These are phyloP conservation scores for Arge pagana DNA, from an alignment of 2,888 invertebrate genomes.

Conservation along the genomic window DNA sequence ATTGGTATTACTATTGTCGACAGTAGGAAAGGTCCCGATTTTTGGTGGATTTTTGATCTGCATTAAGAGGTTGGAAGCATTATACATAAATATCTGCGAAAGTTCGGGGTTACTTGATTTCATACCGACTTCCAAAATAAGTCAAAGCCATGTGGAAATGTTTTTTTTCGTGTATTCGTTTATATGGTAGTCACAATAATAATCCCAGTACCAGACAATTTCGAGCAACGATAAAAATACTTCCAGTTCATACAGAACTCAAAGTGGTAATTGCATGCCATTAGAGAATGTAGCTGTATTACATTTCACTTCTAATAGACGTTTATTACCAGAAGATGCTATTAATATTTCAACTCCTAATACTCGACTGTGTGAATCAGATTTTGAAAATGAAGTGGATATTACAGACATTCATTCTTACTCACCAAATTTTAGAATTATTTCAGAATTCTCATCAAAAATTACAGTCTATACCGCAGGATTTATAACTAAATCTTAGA, in stretches of 20 bases:
- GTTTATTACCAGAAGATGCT: neutral
- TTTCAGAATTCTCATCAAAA: neutral
- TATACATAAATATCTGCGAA: neutral
- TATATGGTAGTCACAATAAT: neutral
- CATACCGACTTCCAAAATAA: neutral
- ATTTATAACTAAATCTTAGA: neutral
- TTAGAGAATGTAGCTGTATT: constrained; percentile 2
- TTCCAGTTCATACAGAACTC: constrained; percentile 2
- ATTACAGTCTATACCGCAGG: neutral
- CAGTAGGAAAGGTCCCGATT: neutral
- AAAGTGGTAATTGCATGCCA: neutral
- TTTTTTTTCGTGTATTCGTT: constrained; percentile 8
- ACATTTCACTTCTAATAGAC: constrained; percentile 1
- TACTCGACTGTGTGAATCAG: neutral
- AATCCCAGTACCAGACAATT: neutral
- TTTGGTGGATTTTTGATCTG: neutral
- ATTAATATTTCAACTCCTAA: constrained; percentile 1
- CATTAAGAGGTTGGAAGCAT: neutral
- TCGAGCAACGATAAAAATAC: neutral
- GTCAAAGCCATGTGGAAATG: constrained; percentile 1
- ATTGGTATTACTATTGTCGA: constrained; percentile 1
- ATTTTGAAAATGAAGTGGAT: neutral
- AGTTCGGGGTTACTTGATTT: neutral
- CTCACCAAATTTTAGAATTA: constrained; percentile 4
- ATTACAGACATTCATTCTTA: constrained; percentile 2